Evolutionary conservation across 2,888 invertebrate genomes (phyloP).

Genomic region (Blomia tropicalis): DNA sequence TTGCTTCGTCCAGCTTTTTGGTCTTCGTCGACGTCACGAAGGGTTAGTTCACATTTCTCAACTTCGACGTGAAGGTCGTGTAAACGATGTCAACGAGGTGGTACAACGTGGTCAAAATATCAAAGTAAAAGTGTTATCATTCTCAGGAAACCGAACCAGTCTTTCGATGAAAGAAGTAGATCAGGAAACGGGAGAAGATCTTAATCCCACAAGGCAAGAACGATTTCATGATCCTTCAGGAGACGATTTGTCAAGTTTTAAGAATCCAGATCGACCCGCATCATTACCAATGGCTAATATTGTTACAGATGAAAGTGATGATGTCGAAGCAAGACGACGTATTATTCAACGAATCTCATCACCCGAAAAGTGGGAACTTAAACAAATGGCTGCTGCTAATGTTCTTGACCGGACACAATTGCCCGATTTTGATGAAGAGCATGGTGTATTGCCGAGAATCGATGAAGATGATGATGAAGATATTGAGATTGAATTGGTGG

Average conservation of each 20-base stretch:
- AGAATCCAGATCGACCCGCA: conserved; percentile 82
- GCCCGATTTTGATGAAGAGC: conserved; percentile 94
- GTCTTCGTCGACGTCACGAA: conserved; percentile 69
- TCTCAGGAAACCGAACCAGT: conserved; percentile 86
- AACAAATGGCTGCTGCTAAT: conserved; percentile 71
- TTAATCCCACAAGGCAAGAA: conserved; percentile 53
- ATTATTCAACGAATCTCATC: conserved; percentile 48
- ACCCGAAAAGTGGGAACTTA: conserved; percentile 32
- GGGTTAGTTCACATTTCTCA: conserved; percentile 93
- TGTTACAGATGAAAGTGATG: conserved; percentile 49
- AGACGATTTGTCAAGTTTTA: conserved; percentile 38
- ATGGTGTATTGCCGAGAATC: conserved; percentile 65
- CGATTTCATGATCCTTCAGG: conserved; percentile 38
- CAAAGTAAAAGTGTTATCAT: conserved; percentile 62
- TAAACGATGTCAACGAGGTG: conserved; percentile 83
- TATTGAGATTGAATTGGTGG: conserved; percentile 90
- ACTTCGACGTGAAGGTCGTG: conserved; percentile 74
- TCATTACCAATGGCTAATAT: conserved; percentile 35
- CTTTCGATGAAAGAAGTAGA: conserved; percentile 96
- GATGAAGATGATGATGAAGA: conserved; percentile 61
- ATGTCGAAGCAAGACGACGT: conserved; percentile 51
- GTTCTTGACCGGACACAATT: conserved; percentile 80
- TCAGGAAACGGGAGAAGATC: conserved; percentile 78
- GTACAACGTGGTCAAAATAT: conserved; percentile 74
- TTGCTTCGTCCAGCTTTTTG: conserved; percentile 89